Conservation (phyloP, 1,140 invertebrate species). For the Diachasmimorpha longicaudata region DNA sequence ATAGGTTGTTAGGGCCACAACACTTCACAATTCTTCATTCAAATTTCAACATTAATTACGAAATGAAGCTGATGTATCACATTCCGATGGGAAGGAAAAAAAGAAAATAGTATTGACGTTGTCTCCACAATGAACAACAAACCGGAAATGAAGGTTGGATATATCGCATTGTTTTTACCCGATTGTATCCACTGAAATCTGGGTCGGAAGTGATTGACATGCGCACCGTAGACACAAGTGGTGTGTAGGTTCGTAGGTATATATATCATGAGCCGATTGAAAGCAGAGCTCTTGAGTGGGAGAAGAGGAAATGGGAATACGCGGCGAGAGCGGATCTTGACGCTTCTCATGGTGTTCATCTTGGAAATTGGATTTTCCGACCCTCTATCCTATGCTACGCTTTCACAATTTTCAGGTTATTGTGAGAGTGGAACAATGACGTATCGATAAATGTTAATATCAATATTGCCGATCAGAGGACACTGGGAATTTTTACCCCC, state of each 20-base stretch:
- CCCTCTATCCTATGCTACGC: not conserved
- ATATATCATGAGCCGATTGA: slow-evolving; percentile 6
- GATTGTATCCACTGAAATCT: slow-evolving; percentile 5
- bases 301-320: not conserved
- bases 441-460: not conserved
- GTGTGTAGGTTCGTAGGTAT: not conserved
- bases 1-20: too few relatives aligned
- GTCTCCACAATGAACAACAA: not conserved
- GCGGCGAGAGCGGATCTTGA: slow-evolving; percentile 21
- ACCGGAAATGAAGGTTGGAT: slow-evolving; percentile 6
- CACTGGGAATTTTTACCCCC: too few relatives aligned
- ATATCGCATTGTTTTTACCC: not conserved
- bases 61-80: not conserved
- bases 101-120: not conserved
- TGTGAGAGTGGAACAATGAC: not conserved
- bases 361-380: slow-evolving; percentile 32
- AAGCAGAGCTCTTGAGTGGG: not conserved
- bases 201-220: slow-evolving; percentile 3
- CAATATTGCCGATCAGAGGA: not conserved
- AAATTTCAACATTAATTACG: not conserved
- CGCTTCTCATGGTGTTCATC: slow-evolving; percentile 28
- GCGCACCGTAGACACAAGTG: not conserved
- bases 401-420: not conserved
- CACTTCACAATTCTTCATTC: not conserved
- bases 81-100: not conserved